A percentile compares a stretch with the other conserved stretches of the same genome.
Conservation (phyloP, 2,888 invertebrate genomes). For the Syrphus vitripennis region DNA sequence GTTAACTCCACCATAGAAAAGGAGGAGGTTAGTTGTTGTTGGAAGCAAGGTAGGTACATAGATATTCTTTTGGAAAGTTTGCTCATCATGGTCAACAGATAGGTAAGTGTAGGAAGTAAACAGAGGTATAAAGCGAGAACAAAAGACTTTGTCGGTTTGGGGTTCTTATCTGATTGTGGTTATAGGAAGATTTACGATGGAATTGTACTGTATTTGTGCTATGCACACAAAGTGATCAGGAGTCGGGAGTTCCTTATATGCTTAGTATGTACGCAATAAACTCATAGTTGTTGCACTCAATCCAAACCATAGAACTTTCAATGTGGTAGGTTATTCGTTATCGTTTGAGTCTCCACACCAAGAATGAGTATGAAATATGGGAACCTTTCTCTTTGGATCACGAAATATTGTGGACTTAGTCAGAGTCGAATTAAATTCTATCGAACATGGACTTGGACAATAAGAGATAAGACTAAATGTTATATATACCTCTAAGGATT, state of each 20-base stretch:
- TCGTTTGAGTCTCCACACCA: not conserved
- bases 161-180: constrained; percentile 27
- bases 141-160: constrained; percentile 51
- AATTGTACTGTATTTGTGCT: constrained; percentile 7
- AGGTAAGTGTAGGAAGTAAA: not conserved
- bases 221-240: constrained; percentile 36
- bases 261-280: not conserved
- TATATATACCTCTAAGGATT: not conserved
- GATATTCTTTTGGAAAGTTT: constrained; percentile 27
- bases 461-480: not conserved
- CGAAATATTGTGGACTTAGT: not conserved
- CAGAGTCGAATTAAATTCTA: constrained; percentile 5
- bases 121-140: constrained; percentile 8
- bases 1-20: constrained; percentile 1
- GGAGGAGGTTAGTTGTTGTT: not conserved
- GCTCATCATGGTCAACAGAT: constrained; percentile 3
- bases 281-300: not conserved
- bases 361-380: not conserved
- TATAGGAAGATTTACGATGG: constrained; percentile 27
- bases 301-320: not conserved
- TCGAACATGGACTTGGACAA: not conserved
- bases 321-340: not conserved
- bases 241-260: constrained; percentile 2
- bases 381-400: not conserved
- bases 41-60: no score